Evolutionary conservation across 2,797 vertebrate genomes (phyloP), one percentile per base, ranked within the genome.

Genomic region (Melanotaenia trifasciata): DNA sequence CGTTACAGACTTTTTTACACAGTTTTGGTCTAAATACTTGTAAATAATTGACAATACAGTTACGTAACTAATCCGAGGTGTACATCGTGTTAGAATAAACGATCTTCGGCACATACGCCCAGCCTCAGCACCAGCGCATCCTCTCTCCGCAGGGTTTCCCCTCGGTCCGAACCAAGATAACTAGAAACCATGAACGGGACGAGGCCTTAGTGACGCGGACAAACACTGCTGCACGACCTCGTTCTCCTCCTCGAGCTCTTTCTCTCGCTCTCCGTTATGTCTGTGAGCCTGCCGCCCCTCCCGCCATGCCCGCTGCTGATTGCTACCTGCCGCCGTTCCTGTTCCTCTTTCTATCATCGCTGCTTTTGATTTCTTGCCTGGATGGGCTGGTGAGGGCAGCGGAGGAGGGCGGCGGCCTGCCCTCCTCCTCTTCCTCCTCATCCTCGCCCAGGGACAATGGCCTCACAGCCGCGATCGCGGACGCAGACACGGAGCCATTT

Each of bases 251-350:
- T 50, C 20, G 73, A 72, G 71, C 81, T 73, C 76, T 40, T 20
- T 43, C 72, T 43, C 28, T 77, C 71, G 77, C 74, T 86, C 77
- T 84, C 35, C 87, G 92, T 80, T 83, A 95, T 95, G 94, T 93
- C 93, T 92, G 60, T 84, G 85, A 83, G 89, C 80, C 81, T 78
- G 79, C 65, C 84, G 60, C 83, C 79, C 83, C 45, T 88, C 68
- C 87, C 90, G 88, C 84, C 91, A 94, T 95, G 93, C 75, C 90
- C 84, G 81, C 90, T 9, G 83, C 87, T 61, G 58, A 87, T 24
- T 89, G 85, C 75, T 58, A 26, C 89, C 72, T 62, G 79, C 83
- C 86, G 80, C 80, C 80, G 69, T 83, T 50, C 79, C 84, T 86
- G 81, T 76, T 90, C 64, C 72, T 88, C 78, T 26, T 83, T 7